These are phyloP conservation scores for Aphelinus atriplicis DNA, from an alignment of 1,140 invertebrate species.

Conservation along the genomic window DNA sequence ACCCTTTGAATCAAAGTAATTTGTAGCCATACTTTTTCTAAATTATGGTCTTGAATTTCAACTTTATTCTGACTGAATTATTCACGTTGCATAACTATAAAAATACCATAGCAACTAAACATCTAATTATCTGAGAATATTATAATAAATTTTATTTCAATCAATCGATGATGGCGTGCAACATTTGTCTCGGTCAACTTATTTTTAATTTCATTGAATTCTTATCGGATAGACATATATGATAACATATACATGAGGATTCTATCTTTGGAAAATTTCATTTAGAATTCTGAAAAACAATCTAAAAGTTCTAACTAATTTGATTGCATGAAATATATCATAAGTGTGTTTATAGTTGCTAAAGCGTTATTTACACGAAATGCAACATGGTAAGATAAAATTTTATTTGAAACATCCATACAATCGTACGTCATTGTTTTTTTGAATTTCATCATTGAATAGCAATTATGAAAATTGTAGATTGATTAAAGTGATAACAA, in stretches of 20 bases:
- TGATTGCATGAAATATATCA: too few species aligned
- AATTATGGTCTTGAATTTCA: background rate
- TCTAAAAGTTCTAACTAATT: too few species aligned
- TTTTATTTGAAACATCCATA: background rate
- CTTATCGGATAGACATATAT: too few species aligned
- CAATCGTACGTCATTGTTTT: conserved; percentile 3
- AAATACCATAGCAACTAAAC: conserved; percentile 17
- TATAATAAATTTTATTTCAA: background rate
- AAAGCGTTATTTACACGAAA: background rate
- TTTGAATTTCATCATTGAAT: conserved; percentile 1
- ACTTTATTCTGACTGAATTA: background rate
- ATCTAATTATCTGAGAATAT: background rate
- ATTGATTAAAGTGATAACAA: too few species aligned
- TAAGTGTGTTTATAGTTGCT: background rate
- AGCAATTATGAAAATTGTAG: too few species aligned
- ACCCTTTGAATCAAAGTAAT: background rate
- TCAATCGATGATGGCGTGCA: too few species aligned
- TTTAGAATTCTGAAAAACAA: too few species aligned
- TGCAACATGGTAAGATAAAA: background rate
- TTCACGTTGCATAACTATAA: background rate
- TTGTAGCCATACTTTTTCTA: background rate
- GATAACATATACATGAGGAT: too few species aligned
- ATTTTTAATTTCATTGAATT: too few species aligned
- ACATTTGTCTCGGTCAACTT: too few species aligned
- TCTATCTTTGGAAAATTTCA: too few species aligned